phyloP scores from a whole-genome alignment of 2,113 vertebrate genomes.

The Mus pahari region DNA sequence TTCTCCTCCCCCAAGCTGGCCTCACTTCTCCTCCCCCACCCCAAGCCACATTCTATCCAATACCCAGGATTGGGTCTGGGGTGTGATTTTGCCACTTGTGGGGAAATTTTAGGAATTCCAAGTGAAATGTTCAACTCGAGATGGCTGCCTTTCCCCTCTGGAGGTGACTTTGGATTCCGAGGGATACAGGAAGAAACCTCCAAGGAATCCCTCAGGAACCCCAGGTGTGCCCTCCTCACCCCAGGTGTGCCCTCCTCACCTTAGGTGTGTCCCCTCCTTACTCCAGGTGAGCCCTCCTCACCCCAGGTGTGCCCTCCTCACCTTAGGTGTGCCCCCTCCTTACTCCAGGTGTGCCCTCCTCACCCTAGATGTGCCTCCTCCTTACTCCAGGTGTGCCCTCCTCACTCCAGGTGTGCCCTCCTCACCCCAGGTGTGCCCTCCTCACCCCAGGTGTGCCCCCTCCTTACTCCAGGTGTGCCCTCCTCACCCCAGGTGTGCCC shows the following conservation, averaged over 20 bases:
- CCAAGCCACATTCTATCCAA: background rate
- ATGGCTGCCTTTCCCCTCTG: background rate
- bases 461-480: background rate
- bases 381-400: background rate
- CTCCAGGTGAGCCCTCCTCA: background rate
- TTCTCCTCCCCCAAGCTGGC: background rate
- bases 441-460: background rate
- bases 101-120: background rate
- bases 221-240: no score
- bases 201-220: no score
- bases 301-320: no score
- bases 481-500: background rate
- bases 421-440: background rate
- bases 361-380: background rate
- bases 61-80: background rate
- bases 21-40: background rate
- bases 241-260: no score
- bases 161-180: background rate
- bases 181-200: no score
- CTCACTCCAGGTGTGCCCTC: background rate
- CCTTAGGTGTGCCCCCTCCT: background rate
- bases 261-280: background rate
- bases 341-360: background rate
- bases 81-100: slow-evolving; percentile 30
- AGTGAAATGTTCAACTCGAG: background rate